phyloP scores from a whole-genome alignment of 2,797 vertebrate species.

The Artibeus jamaicensis region DNA sequence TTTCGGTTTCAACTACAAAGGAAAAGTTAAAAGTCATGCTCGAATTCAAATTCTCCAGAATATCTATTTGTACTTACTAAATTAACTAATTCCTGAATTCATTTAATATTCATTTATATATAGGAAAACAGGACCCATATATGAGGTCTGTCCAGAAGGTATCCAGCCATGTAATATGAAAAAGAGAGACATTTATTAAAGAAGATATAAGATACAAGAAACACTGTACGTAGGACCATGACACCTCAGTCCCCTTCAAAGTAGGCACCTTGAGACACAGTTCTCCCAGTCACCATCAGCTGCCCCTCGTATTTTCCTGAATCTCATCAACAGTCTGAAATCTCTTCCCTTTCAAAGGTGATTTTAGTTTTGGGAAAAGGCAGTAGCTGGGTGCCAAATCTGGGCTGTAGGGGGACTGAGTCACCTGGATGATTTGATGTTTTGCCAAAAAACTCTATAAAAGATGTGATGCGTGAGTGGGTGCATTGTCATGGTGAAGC shows the following conservation, averaged over 20 bases:
- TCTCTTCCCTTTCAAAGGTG: no score
- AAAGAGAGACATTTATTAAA: background rate
- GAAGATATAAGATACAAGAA: background rate
- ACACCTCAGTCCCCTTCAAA: background rate
- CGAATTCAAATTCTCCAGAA: slow-evolving; percentile 31
- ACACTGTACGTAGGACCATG: background rate
- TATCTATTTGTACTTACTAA: background rate
- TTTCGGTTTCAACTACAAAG: slow-evolving; percentile 43
- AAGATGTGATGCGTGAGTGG: background rate
- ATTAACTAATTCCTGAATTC: slow-evolving; percentile 30
- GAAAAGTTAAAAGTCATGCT: background rate
- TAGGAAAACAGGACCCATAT: background rate
- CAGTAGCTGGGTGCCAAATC: background rate
- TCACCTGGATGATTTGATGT: background rate
- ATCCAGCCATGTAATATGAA: background rate
- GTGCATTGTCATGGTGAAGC: background rate
- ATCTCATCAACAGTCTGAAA: no score
- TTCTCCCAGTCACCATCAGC: background rate
- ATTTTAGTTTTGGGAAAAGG: no score
- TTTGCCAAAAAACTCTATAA: background rate
- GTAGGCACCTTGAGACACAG: background rate
- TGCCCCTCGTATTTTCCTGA: no score
- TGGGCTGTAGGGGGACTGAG: background rate
- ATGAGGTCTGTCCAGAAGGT: background rate
- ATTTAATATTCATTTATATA: slow-evolving; percentile 1